Base-by-base conservation (phyloP, 2,888 invertebrate genomes). In the Pristionchus arcanus region DNA sequence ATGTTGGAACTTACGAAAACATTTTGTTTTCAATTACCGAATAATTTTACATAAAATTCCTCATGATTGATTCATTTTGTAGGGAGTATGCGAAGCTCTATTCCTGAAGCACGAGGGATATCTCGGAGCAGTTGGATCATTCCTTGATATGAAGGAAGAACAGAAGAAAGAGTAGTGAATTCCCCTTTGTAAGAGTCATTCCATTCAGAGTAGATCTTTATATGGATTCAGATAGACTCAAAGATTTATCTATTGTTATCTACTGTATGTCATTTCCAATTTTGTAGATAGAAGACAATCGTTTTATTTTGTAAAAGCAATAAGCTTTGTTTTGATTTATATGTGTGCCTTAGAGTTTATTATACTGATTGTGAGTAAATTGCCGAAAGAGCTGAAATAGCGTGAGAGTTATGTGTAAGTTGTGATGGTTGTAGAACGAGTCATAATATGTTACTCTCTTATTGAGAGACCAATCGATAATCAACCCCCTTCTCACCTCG, bases 81-180 rank as follows among this genome's bases (percentile, higher is more conserved):
- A 95, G 96, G 96, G 96, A 59, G 96, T 96, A 92, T 96, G 97
- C 13, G 96, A 97, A 93, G 96, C 97, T 5, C 95, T 97, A 90
- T 97, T 97, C 95, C 95, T 97, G 83, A 96, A 97, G 42, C 97
- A 97, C 95, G 97, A 97, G 95, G 97, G 97, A 13, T 97, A 97
- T 93, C 95, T 97, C 53, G 97, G 97, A 77, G 97, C 97, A 0
- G 97, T 97, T 91, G 97, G 97, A 28, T 97, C 97, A 63, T 97
- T 97, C 95, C 95, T 97, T 21, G 93, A 93, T 74, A 92, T 25
- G 34, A 59, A 3, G 31, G 59, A 84, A 31, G 84, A 37, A 59
- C 28, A 28, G n/a, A 81, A 81, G 49, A 49, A 42, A 16, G 16
- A 74, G 74, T 74, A 74, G 37, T 68, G 2, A 68, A 7, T n/a